Evolutionary conservation across 2,797 vertebrate species (phyloP), one percentile per base, ranked within the genome.

Genomic region (Amphiprion clarkii): DNA sequence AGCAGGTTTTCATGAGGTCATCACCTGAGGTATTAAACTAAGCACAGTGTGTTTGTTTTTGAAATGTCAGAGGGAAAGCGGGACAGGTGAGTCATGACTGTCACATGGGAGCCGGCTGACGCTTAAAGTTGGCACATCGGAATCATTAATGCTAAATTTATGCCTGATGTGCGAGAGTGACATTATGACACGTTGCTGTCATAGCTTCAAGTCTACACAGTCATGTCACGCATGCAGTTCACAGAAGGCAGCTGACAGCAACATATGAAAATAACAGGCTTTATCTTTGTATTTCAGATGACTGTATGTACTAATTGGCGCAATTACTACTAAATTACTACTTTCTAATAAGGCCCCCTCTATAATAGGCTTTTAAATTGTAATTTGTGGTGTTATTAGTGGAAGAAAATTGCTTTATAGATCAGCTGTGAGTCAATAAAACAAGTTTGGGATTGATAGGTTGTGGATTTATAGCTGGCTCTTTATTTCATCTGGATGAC

Each of bases 1-100:
- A 70, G 67, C 58, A 53, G 60, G 25, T 74, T 76, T 79, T 65
- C n/a, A 64, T 51, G 62, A 72, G 75, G 66, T 61, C 70, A 57
- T 46, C 57, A 55, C 67, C 68, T 60, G 67, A 55, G 53, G 73
- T 81, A 73, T 87, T 78, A 74, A 70, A 76, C 23, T 3, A 44
- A 52, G 19, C 48, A 31, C 40, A 21, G 8, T 42, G 54, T 56
- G 29, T 57, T 60, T 82, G 53, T 61, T 53, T 31, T 56, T 58
- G 58, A 62, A 21, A 64, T 67, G 58, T 71, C 67, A 73, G 52
- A 25, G 36, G 51, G 19, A 49, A 56, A 51, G 54, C 65, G 57
- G 42, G 60, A 64, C 25, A 48, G 44, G 39, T 63, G 44, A 46
- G 19, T 40, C n/a, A 59, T 71, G 74, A 60, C 56, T 51, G 40